A percentile compares a stretch with the other conserved stretches of the same genome.
These are phyloP conservation scores for Hetaerina titia DNA, from an alignment of 2,888 invertebrate species.

Conservation along the genomic window DNA sequence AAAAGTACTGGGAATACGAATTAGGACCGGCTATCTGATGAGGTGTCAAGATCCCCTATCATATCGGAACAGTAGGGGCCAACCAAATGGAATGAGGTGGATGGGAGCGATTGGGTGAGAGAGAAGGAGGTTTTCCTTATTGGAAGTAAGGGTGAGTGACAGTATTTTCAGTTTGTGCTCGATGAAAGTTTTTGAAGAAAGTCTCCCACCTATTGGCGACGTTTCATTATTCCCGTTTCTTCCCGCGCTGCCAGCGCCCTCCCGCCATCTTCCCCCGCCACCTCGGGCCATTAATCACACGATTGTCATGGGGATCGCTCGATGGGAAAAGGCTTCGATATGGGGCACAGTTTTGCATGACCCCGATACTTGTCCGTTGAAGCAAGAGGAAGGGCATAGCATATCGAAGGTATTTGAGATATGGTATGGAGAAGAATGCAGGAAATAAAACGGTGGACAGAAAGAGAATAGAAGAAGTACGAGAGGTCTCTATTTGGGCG, in stretches of 20 bases:
- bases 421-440: no score
- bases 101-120: neutral
- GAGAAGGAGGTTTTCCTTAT: neutral
- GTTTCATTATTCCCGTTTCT: neutral
- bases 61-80: neutral
- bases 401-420: no score
- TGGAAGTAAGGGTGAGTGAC: neutral
- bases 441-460: no score
- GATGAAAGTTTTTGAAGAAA: neutral
- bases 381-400: no score
- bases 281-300: no score
- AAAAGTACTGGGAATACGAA: no score
- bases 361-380: no score
- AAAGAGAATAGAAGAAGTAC: no score
- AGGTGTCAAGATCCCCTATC: neutral
- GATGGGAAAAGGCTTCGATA: no score
- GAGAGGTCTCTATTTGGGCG: no score
- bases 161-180: neutral
- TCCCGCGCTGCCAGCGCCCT: neutral
- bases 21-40: neutral
- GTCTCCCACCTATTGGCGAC: neutral
- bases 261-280: neutral
- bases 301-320: no score
- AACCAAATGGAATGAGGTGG: neutral
- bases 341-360: no score